phyloP scores from a whole-genome alignment of 2,113 vertebrate species.

The Anhinga anhinga region DNA sequence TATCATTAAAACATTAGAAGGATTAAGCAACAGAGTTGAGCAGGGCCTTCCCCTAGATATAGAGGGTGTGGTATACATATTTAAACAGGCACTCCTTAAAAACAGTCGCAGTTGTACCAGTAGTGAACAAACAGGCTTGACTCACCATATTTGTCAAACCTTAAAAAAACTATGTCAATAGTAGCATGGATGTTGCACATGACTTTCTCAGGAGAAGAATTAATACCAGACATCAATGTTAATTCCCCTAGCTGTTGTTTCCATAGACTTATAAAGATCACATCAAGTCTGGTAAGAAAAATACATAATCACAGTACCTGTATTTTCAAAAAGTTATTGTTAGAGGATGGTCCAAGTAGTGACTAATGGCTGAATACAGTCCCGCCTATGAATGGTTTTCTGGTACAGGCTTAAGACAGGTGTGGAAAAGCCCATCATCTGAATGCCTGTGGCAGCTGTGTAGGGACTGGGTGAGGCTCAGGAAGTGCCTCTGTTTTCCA shows the following conservation, averaged over 20 bases:
- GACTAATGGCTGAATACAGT: neutral
- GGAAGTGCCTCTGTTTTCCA: neutral
- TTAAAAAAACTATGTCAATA: neutral
- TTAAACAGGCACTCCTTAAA: conserved; percentile 65
- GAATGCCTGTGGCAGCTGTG: neutral
- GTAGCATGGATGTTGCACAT: conserved; percentile 11
- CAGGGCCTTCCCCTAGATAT: conserved; percentile 25
- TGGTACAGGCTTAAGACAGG: neutral
- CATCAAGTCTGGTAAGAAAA: neutral
- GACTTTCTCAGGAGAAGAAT: neutral
- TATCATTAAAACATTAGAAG: neutral
- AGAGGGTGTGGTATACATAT: conserved; percentile 21
- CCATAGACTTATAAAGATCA: neutral
- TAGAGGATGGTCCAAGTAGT: neutral
- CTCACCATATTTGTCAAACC: neutral
- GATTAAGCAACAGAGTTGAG: neutral
- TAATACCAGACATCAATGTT: neutral
- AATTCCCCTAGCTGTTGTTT: neutral
- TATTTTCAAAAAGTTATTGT: neutral
- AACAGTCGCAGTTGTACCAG: neutral
- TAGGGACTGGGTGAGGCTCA: neutral
- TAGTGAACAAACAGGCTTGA: conserved; percentile 54
- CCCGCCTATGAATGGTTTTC: neutral
- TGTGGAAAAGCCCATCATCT: neutral
- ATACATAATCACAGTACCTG: neutral